phyloP scores from a whole-genome alignment of 1,140 invertebrate species.

The Bombyx mandarina region DNA sequence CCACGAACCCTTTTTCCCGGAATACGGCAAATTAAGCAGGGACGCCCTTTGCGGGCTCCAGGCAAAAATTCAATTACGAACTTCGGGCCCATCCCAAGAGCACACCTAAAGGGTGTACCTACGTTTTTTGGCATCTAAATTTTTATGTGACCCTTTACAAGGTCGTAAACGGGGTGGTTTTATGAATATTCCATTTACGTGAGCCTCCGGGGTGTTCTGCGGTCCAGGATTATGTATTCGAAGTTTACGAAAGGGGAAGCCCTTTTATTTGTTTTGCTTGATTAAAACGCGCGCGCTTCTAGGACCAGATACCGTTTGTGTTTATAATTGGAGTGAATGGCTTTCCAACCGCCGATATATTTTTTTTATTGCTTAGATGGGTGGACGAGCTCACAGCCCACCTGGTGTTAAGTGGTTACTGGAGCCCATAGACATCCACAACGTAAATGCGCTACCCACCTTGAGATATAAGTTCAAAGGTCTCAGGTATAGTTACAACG shows the following conservation, averaged over 20 bases:
- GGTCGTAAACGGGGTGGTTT: slow-evolving; percentile 62
- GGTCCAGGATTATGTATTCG: slow-evolving; percentile 22
- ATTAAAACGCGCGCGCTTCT: slow-evolving; percentile 12
- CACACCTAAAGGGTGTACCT: slow-evolving; percentile 46
- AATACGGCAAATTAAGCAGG: slow-evolving; percentile 65
- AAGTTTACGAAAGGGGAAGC: slow-evolving; percentile 24
- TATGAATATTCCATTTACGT: slow-evolving; percentile 66
- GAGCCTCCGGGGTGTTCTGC: slow-evolving; percentile 34
- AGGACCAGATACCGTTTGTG: too few relatives aligned
- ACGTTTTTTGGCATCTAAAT: slow-evolving; percentile 61
- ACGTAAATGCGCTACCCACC: too few relatives aligned
- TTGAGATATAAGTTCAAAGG: too few relatives aligned
- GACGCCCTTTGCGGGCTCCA: slow-evolving; percentile 62
- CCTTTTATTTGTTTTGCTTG: slow-evolving; percentile 14
- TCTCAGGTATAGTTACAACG: too few relatives aligned
- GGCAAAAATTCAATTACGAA: slow-evolving; percentile 70
- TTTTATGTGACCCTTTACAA: slow-evolving; percentile 67
- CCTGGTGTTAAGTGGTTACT: too few relatives aligned
- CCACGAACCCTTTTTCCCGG: slow-evolving; percentile 47
- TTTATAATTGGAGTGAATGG: too few relatives aligned
- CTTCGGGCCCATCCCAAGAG: slow-evolving; percentile 59
- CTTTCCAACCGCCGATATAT: too few relatives aligned
- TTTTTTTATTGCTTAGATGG: too few relatives aligned
- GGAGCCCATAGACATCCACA: too few relatives aligned
- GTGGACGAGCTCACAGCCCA: too few relatives aligned